These are phyloP conservation scores for Furcifer pardalis DNA, from an alignment of 2,797 vertebrate species.

Conservation along the genomic window DNA sequence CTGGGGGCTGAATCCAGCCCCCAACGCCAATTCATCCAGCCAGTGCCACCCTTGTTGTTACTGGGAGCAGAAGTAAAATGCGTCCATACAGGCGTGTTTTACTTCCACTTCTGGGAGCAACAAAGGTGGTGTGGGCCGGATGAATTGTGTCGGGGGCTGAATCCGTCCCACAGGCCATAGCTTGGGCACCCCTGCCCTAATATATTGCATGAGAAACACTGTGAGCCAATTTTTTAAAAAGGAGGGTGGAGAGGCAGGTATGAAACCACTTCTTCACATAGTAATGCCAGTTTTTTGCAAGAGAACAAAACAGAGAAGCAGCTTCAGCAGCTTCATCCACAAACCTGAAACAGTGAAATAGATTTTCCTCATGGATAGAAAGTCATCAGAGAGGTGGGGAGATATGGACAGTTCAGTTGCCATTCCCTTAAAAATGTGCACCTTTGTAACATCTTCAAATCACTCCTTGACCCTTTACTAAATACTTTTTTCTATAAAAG, in stretches of 20 bases:
- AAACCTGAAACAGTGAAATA: background rate
- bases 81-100: no score
- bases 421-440: slow-evolving; percentile 19
- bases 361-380: accelerated
- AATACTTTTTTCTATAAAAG: slow-evolving; percentile 23
- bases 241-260: background rate
- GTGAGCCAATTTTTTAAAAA: no score
- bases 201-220: no score
- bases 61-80: no score
- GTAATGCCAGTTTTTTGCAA: background rate
- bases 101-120: no score
- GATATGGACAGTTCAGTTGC: background rate
- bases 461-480: slow-evolving; percentile 7
- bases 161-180: no score
- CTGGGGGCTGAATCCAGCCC: no score
- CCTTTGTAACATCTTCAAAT: slow-evolving; percentile 29
- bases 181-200: no score
- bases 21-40: no score
- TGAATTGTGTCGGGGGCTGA: no score
- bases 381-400: accelerated
- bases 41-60: no score
- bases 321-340: slow-evolving; percentile 18
- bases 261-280: slow-evolving; percentile 34
- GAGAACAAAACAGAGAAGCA: background rate
- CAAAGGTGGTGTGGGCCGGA: no score